Base-by-base conservation (phyloP, 2,797 vertebrate genomes). In the Champsocephalus gunnari region DNA sequence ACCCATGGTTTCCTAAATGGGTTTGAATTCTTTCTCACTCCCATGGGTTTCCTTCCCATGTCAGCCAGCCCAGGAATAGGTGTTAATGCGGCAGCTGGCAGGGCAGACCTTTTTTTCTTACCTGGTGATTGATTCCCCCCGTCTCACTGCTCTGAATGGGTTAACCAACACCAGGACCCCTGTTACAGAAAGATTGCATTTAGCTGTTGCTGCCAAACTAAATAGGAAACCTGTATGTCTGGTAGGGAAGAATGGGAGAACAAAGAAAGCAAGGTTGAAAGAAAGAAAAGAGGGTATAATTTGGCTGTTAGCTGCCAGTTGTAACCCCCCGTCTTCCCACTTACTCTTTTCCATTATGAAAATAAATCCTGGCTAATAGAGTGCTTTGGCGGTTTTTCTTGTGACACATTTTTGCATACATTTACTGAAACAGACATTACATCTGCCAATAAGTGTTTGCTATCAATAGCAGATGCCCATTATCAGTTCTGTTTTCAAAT, bases 141-240 rank as follows among this genome's bases (percentile, higher is more conserved):
- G n/a, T 90, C 80, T 80, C 47, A 12, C 47, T 61, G 44, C 73
- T 51, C 48, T 73, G 88, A 94, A 92, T 75, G 90, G 90, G 92
- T 94, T 94, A 94, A 94, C 86, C 85, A 70, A 88, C 84, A 78
- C 64, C 64, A 53, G 73, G 78, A 88, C 90, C 84, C 81, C 83
- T 87, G 83, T 69, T 82, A 71, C 55, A 80, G 76, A 41, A 66
- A 90, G 89, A 94, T 94, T 94, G 90, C 88, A 85, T 94, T 91
- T 89, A 91, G 88, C 83, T 76, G 41, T 78, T 81, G 81, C 91
- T 91, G 92, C 91, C 92, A 93, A 86, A 84, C 74, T 71, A 88
- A 92, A 92, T 89, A 89, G 88, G 79, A 65, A 76, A 87, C 84
- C 82, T 83, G 92, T 93, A 86, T 72, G 86, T 93, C 90, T 92